Conservation (phyloP, 2,113 vertebrate genomes). For the Deroptyus accipitrinus region DNA sequence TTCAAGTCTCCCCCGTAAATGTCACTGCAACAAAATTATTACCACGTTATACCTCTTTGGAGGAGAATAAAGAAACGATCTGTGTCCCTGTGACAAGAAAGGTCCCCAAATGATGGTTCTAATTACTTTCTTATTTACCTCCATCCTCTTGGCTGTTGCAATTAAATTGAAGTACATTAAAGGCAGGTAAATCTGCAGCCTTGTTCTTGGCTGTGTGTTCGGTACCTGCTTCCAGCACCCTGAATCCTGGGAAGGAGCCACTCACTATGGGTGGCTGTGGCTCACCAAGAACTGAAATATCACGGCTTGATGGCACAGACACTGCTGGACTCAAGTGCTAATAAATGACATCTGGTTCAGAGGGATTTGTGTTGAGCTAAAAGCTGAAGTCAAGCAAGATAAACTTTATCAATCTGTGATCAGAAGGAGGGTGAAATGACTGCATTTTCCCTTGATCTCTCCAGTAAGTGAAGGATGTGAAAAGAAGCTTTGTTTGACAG, state of each 20-base stretch:
- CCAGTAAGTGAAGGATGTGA: neutral
- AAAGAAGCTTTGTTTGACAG: slow-evolving; percentile 6
- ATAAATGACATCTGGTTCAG: neutral
- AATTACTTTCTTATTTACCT: slow-evolving; percentile 71
- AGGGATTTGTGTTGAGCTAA: slow-evolving; percentile 8
- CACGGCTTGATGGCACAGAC: neutral
- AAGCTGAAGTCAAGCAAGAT: neutral
- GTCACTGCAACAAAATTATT: neutral
- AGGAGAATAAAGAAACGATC: slow-evolving; percentile 62
- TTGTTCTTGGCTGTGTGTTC: neutral
- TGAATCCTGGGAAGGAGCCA: neutral
- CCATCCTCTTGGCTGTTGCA: slow-evolving; percentile 25
- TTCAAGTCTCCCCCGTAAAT: slow-evolving; percentile 48
- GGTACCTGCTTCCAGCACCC: neutral
- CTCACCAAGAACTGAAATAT: neutral
- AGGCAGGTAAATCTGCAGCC: slow-evolving; percentile 34
- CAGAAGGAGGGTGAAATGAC: neutral
- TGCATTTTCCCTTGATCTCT: slow-evolving; percentile 48
- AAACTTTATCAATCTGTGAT: slow-evolving; percentile 64
- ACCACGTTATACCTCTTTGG: neutral
- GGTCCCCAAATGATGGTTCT: slow-evolving; percentile 52
- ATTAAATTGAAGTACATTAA: slow-evolving; percentile 39
- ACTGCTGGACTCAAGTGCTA: neutral
- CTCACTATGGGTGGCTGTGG: neutral
- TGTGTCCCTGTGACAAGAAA: slow-evolving; percentile 24